Percentiles rank a stretch among this genome's conserved stretches.
These are phyloP conservation scores for Platycercus adscitus DNA, from an alignment of 2,113 vertebrate species.

Conservation along the genomic window DNA sequence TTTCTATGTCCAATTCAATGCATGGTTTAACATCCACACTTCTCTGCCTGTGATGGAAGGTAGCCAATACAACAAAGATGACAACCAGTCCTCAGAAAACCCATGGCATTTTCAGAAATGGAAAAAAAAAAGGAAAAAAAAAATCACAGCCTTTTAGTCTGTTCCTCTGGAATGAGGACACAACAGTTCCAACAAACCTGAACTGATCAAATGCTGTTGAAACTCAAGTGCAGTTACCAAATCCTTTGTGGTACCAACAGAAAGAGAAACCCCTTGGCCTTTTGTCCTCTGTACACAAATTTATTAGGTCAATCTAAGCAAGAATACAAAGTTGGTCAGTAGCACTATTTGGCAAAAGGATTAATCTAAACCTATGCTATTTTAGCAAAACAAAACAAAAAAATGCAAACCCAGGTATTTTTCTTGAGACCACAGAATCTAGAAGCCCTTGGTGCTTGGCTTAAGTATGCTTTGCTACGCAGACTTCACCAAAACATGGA, in stretches of 20 bases:
- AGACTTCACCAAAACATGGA: background rate
- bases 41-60: background rate
- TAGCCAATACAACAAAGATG: background rate
- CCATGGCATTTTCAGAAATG: background rate
- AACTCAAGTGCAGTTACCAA: background rate
- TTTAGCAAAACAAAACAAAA: background rate
- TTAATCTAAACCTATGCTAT: background rate
- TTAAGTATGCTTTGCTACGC: background rate
- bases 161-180: background rate
- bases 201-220: background rate
- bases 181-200: background rate
- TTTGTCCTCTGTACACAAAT: background rate
- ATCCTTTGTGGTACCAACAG: background rate
- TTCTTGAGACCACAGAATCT: background rate
- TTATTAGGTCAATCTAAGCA: background rate
- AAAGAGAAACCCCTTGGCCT: background rate
- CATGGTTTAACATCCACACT: background rate
- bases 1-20: background rate
- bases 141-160: fast-evolving
- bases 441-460: background rate
- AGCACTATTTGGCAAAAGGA: background rate
- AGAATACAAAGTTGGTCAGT: background rate
- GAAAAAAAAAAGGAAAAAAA: background rate
- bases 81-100: background rate
- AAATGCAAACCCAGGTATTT: background rate